Evolutionary conservation across 1,140 invertebrate species (phyloP).

Genomic region (Rhynchophorus ferrugineus): DNA sequence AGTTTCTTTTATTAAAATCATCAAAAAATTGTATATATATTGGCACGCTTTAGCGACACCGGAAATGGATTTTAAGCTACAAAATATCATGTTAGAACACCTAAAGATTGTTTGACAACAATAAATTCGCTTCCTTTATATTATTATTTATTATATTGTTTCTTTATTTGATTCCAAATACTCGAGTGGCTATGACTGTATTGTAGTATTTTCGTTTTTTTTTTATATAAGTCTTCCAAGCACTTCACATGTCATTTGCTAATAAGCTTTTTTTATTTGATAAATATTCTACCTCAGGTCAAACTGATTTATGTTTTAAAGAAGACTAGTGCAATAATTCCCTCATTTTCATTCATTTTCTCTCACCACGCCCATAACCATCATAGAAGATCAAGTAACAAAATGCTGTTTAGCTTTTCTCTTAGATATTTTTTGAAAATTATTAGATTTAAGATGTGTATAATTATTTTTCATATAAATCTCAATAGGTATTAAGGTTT

Average conservation of each 20-base stretch:
- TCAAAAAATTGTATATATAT: too few relatives aligned
- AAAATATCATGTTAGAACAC: too few relatives aligned
- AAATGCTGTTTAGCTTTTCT: constrained; percentile 22
- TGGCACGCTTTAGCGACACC: too few relatives aligned
- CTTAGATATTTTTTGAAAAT: constrained; percentile 14
- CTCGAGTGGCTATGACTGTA: constrained; percentile 11
- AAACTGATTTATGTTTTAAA: constrained; percentile 26
- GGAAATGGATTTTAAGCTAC: too few relatives aligned
- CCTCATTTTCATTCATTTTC: constrained; percentile 2
- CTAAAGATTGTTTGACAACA: not conserved
- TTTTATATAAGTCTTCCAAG: constrained; percentile 29
- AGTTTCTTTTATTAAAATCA: too few relatives aligned
- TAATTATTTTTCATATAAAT: constrained; percentile 32
- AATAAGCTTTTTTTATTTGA: constrained; percentile 9
- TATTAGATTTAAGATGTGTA: constrained; percentile 27
- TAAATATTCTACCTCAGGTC: constrained; percentile 28
- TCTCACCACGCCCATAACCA: not conserved
- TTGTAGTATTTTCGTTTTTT: constrained; percentile 6
- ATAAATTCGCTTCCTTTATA: not conserved
- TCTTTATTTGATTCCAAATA: constrained; percentile 13
- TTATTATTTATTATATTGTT: constrained; percentile 4
- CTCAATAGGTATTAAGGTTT: constrained; percentile 26
- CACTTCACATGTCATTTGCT: constrained; percentile 18
- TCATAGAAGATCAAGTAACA: not conserved
- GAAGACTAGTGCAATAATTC: constrained; percentile 27